A percentile compares a stretch with the other conserved stretches of the same genome.
Evolutionary conservation across 2,113 vertebrate species (phyloP).

Genomic region (Panthera tigris): DNA sequence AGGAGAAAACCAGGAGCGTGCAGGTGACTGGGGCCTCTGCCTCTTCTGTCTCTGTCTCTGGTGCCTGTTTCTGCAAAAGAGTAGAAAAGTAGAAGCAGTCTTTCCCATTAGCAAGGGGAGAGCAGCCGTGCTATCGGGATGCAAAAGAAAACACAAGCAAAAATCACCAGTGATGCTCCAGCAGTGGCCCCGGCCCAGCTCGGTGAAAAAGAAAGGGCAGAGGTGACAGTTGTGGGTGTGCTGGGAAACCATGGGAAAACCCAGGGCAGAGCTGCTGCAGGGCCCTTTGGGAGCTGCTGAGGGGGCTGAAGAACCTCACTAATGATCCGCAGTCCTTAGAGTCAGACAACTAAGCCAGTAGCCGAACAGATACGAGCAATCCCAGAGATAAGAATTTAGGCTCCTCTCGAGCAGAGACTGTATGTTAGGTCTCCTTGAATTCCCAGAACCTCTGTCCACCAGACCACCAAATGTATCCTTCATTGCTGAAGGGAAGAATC

Average conservation of each 20-base stretch:
- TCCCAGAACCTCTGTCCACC: neutral
- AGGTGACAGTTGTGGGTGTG: neutral
- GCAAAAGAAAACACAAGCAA: neutral
- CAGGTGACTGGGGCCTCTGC: neutral
- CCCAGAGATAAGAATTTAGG: slow-evolving; percentile 16
- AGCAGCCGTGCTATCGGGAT: neutral
- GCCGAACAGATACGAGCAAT: neutral
- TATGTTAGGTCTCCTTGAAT: neutral
- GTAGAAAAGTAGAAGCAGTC: neutral
- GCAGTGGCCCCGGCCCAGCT: neutral
- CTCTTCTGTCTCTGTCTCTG: neutral
- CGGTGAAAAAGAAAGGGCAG: neutral
- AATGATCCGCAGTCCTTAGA: neutral
- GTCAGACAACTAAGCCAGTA: neutral
- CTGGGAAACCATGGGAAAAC: neutral
- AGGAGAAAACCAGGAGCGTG: neutral
- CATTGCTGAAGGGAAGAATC: neutral
- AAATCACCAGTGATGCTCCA: neutral
- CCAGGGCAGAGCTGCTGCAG: neutral
- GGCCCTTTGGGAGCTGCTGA: neutral
- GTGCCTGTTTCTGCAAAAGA: neutral
- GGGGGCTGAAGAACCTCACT: neutral
- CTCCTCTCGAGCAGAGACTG: neutral
- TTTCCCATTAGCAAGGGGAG: neutral
- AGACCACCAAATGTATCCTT: neutral